A percentile compares a stretch with the other conserved stretches of the same genome.
phyloP scores from a whole-genome alignment of 1,140 invertebrate species.

The Augochlora pura region DNA sequence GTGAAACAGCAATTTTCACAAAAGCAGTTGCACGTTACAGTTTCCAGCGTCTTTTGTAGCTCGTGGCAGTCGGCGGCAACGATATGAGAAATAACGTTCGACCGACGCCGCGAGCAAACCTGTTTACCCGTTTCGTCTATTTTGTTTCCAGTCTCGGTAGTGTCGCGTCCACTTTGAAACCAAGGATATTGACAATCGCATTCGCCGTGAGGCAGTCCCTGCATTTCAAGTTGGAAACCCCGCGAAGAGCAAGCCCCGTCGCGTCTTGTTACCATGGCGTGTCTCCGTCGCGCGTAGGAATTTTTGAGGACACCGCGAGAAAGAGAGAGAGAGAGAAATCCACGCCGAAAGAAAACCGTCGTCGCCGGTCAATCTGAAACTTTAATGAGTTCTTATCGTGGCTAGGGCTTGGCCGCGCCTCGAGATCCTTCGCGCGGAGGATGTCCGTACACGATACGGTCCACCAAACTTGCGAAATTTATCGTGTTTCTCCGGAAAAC shows the following conservation, averaged over 20 bases:
- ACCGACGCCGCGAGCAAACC: background rate
- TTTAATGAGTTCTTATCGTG: slow-evolving; percentile 34
- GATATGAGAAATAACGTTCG: too few species aligned
- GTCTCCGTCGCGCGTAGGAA: background rate
- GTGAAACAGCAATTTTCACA: too few species aligned
- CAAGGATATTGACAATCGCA: slow-evolving; percentile 10
- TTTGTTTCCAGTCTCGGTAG: background rate
- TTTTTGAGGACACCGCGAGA: background rate
- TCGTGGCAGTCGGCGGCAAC: too few species aligned
- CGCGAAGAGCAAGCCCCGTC: background rate
- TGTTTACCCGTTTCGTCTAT: background rate
- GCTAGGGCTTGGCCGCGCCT: background rate
- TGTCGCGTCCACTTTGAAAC: slow-evolving; percentile 3
- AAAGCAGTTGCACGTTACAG: too few species aligned
- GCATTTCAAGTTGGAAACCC: slow-evolving; percentile 11
- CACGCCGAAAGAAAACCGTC: background rate
- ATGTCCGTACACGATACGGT: background rate
- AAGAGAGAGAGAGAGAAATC: background rate
- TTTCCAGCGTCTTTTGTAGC: too few species aligned
- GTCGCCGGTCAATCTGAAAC: slow-evolving; percentile 24
- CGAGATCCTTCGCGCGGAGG: background rate
- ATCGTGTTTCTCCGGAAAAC: background rate
- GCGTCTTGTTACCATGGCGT: background rate
- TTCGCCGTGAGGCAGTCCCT: background rate
- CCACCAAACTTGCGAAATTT: background rate